Percentiles rank a stretch among this genome's conserved stretches.
These are phyloP conservation scores for Artibeus lituratus DNA, from an alignment of 2,797 vertebrate species.

Conservation along the genomic window DNA sequence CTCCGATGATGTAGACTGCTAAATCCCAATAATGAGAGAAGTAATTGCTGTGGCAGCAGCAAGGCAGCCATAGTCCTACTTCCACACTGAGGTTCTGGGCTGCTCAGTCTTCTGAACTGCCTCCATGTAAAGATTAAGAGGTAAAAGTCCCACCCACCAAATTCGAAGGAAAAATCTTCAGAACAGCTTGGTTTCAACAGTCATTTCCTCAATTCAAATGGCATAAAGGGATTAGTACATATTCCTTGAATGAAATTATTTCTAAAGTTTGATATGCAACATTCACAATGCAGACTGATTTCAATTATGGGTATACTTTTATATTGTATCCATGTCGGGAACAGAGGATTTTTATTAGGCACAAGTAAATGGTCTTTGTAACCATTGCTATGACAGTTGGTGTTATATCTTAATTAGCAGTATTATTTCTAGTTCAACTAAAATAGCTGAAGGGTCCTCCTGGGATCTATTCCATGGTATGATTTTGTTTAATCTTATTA, in stretches of 20 bases:
- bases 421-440: constrained; percentile 80
- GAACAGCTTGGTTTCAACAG: not conserved
- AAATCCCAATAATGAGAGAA: not conserved
- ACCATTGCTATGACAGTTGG: constrained; percentile 66
- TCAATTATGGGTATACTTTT: not conserved
- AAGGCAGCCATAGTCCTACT: not conserved
- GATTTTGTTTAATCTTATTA: constrained; percentile 85
- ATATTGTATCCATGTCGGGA: constrained; percentile 36
- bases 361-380: constrained; percentile 66
- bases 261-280: not conserved
- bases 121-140: not conserved
- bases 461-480: constrained; percentile 78
- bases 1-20: not conserved
- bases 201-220: not conserved
- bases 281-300: not conserved
- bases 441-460: constrained; percentile 79
- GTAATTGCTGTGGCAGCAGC: not conserved
- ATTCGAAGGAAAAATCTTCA: not conserved
- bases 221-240: not conserved
- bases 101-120: not conserved
- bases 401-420: constrained; percentile 80
- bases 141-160: not conserved
- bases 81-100: no score
- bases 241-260: constrained; percentile 4
- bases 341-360: constrained; percentile 36